These are phyloP conservation scores for Poeciliopsis occidentalis DNA, from an alignment of 2,113 vertebrate species.

Conservation along the genomic window DNA sequence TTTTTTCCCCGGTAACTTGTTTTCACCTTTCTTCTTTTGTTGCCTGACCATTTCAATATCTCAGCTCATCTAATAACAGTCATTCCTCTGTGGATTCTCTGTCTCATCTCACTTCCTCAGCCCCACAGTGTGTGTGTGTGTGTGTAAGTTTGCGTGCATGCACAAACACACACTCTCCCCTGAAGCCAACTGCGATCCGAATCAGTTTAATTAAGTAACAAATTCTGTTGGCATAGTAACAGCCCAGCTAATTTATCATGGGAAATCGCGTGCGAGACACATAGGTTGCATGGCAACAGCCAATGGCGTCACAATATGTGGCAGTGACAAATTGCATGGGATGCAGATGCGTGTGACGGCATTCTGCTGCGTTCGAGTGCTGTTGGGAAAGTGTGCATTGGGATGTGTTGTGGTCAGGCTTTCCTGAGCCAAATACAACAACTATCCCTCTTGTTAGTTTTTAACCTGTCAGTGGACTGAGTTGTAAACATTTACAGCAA, in stretches of 20 bases:
- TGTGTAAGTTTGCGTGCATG: constrained; percentile 2
- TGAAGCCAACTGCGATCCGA: constrained; percentile 87
- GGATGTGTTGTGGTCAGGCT: constrained; percentile 16
- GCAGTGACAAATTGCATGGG: constrained; percentile 86
- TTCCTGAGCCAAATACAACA: constrained; percentile 3
- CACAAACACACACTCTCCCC: constrained; percentile 35
- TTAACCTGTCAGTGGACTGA: not conserved
- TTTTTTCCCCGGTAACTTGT: constrained; percentile 5
- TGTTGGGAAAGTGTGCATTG: constrained; percentile 50
- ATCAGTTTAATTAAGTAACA: constrained; percentile 98
- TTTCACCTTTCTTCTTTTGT: constrained; percentile 47
- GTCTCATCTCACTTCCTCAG: constrained; percentile 55
- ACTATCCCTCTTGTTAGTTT: not conserved
- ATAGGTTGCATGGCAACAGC: constrained; percentile 92
- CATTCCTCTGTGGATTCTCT: constrained; percentile 62
- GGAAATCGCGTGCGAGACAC: constrained; percentile 90
- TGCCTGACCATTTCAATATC: constrained; percentile 75
- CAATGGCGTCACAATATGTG: constrained; percentile 82
- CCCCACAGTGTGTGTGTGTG: constrained; percentile 24
- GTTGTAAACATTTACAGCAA: not conserved
- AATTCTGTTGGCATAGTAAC: constrained; percentile 97
- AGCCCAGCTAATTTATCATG: constrained; percentile 91
- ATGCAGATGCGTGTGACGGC: constrained; percentile 84
- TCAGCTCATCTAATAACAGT: constrained; percentile 72
- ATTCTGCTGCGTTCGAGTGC: constrained; percentile 73